Evolutionary conservation across 2,113 vertebrate genomes (phyloP).

Genomic region (Elgaria multicarinata): DNA sequence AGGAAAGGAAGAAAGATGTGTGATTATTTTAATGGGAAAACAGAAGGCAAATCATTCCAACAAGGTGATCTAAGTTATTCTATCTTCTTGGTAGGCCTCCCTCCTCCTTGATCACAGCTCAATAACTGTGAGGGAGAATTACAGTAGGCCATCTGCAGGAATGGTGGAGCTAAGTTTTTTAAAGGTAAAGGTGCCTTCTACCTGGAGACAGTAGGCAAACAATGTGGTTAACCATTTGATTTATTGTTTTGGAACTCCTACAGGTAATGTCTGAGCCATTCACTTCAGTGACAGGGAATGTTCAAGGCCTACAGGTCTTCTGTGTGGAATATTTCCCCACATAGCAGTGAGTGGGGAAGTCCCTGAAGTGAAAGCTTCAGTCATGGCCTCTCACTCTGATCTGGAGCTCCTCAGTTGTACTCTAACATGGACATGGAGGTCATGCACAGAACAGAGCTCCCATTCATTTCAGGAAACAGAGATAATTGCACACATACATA

Average conservation of each 20-base stretch:
- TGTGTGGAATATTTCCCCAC: neutral
- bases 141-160: neutral
- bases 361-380: neutral
- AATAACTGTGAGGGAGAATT: neutral
- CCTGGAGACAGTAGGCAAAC: neutral
- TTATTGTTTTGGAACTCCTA: neutral
- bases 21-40: slow-evolving; percentile 32
- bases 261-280: neutral
- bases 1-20: slow-evolving; percentile 68
- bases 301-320: neutral
- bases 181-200: neutral
- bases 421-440: neutral
- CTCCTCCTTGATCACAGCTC: neutral
- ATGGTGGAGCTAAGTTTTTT: neutral
- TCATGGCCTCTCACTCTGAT: neutral
- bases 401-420: too few relatives aligned
- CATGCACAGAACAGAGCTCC: neutral
- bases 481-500: slow-evolving; percentile 8
- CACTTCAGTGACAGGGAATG: neutral
- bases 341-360: neutral
- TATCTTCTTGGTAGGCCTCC: neutral
- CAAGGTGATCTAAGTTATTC: neutral
- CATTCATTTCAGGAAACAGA: neutral
- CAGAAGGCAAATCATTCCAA: slow-evolving; percentile 71
- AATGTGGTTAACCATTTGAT: neutral